Conservation (phyloP, 2,797 vertebrate species). For the Centroberyx gerrardi region DNA sequence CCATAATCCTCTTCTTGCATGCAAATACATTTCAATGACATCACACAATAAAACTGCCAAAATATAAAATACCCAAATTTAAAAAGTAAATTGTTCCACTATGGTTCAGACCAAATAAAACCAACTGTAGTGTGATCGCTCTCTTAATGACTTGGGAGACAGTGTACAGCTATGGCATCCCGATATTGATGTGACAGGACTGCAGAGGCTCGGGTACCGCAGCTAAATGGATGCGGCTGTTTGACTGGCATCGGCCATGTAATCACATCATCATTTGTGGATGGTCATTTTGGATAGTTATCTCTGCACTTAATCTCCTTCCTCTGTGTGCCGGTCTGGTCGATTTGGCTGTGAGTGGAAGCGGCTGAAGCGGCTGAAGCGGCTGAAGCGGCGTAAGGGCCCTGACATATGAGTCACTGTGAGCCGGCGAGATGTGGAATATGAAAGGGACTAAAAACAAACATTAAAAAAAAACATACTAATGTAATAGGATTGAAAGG, state of each 20-base stretch:
- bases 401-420: constrained; percentile 53
- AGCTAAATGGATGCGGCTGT: not conserved
- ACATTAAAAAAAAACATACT: constrained; percentile 25
- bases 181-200: too few relatives aligned
- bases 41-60: too few relatives aligned
- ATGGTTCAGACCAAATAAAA: too few relatives aligned
- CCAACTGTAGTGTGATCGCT: too few relatives aligned
- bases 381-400: constrained; percentile 9
- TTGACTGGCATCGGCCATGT: not conserved
- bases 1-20: too few relatives aligned
- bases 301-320: constrained; percentile 3
- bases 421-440: constrained; percentile 20
- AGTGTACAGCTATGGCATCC: too few relatives aligned
- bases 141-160: too few relatives aligned
- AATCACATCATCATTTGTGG: not conserved
- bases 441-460: constrained; percentile 32
- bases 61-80: too few relatives aligned
- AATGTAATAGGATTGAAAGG: constrained; percentile 34
- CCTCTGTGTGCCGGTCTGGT: constrained; percentile 2
- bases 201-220: too few relatives aligned
- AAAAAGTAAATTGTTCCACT: too few relatives aligned
- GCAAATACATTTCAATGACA: too few relatives aligned
- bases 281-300: not conserved
- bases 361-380: not conserved
- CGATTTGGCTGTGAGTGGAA: not conserved